These are phyloP conservation scores for Ellobius talpinus DNA, from an alignment of 2,113 vertebrate genomes.

Conservation along the genomic window DNA sequence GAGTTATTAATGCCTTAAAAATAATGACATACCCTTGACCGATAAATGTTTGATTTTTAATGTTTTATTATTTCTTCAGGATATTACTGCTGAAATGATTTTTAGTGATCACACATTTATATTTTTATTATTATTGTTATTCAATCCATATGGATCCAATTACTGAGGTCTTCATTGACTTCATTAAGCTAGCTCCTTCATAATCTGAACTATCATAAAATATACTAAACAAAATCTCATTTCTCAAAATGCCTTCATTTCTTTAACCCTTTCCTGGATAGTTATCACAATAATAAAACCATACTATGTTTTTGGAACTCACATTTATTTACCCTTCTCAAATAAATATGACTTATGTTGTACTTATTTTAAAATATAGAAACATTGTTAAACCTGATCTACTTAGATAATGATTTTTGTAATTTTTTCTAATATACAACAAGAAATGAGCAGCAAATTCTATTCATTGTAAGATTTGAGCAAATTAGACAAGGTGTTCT, in stretches of 20 bases:
- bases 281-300: not conserved
- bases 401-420: slow-evolving; percentile 11
- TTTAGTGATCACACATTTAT: slow-evolving; percentile 5
- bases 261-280: not conserved
- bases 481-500: not conserved
- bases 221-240: slow-evolving; percentile 13
- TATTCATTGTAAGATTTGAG: not conserved
- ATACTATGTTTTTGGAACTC: not conserved
- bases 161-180: not conserved
- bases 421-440: not conserved
- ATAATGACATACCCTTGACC: not conserved
- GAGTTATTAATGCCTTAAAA: not conserved
- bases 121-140: slow-evolving; percentile 26
- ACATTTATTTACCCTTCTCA: not conserved
- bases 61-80: not conserved
- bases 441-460: not conserved
- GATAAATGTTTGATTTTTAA: not conserved
- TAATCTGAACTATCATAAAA: slow-evolving; percentile 26
- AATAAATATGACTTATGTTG: not conserved
- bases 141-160: slow-evolving; percentile 38
- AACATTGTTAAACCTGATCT: not conserved
- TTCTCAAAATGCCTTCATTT: slow-evolving; percentile 1
- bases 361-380: slow-evolving; percentile 29
- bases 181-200: slow-evolving; percentile 1
- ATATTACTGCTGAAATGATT: not conserved